A percentile compares a stretch with the other conserved stretches of the same genome.
Evolutionary conservation across 2,113 vertebrate genomes (phyloP).

Genomic region (Tenebrosternarchus preto): DNA sequence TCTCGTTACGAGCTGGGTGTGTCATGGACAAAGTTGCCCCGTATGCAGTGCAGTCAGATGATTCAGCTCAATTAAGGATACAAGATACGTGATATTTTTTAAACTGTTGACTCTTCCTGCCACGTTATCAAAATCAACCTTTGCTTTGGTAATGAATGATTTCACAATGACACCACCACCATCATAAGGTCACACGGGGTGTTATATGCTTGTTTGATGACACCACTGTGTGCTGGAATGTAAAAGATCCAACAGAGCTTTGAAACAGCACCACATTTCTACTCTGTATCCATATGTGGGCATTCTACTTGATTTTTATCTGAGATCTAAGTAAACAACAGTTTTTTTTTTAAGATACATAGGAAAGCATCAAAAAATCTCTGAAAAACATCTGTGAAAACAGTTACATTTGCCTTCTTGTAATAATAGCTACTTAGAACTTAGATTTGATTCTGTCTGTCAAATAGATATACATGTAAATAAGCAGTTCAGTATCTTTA

Average conservation of each 20-base stretch:
- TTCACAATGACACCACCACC: slow-evolving; percentile 34
- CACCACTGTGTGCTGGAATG: not conserved
- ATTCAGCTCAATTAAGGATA: slow-evolving; percentile 48
- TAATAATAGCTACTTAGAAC: no score
- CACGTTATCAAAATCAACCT: slow-evolving; percentile 41
- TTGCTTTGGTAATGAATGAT: slow-evolving; percentile 34
- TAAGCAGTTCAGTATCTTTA: not conserved
- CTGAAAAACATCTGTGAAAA: no score
- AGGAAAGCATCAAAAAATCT: no score
- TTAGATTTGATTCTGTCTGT: no score
- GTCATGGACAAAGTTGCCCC: slow-evolving; percentile 33
- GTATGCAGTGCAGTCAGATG: slow-evolving; percentile 39
- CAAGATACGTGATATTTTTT: slow-evolving; percentile 28
- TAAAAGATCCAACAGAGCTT: not conserved
- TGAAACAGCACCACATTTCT: not conserved
- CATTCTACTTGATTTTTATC: not conserved
- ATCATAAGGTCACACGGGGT: not conserved
- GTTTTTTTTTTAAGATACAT: not conserved
- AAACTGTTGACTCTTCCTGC: slow-evolving; percentile 15
- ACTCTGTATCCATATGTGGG: not conserved
- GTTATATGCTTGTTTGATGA: not conserved
- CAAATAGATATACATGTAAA: not conserved
- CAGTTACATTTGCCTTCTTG: no score
- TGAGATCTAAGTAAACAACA: not conserved
- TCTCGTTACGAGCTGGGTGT: slow-evolving; percentile 34